A percentile compares a stretch with the other conserved stretches of the same genome.
Evolutionary conservation across 2,888 invertebrate genomes (phyloP).

Genomic region (Penaeus monodon): DNA sequence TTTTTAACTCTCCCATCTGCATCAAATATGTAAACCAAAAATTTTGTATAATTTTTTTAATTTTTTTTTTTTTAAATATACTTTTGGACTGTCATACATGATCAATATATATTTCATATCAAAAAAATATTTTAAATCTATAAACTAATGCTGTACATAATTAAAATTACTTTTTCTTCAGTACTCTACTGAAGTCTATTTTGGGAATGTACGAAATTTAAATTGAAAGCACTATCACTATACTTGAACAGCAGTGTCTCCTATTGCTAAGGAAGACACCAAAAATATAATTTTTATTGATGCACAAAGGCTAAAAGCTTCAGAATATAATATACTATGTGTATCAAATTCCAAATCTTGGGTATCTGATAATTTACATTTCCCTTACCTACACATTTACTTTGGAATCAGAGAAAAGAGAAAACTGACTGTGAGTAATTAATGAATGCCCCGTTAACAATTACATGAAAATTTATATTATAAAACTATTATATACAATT

Average conservation of each 20-base stretch:
- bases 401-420: slow-evolving; percentile 54
- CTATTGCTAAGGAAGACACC: too few relatives aligned
- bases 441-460: slow-evolving; percentile 51
- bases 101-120: slow-evolving; percentile 11
- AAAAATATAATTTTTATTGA: too few relatives aligned
- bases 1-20: slow-evolving; percentile 20
- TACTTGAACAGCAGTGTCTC: too few relatives aligned
- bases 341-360: too few relatives aligned
- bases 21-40: slow-evolving; percentile 33
- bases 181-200: too few relatives aligned
- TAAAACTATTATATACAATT: slow-evolving; percentile 11
- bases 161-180: too few relatives aligned
- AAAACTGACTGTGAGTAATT: slow-evolving; percentile 49
- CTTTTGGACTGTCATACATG: neutral
- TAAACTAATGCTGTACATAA: too few relatives aligned
- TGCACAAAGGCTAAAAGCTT: too few relatives aligned
- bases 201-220: too few relatives aligned
- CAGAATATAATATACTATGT: too few relatives aligned
- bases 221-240: too few relatives aligned
- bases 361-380: slow-evolving; percentile 11
- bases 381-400: slow-evolving; percentile 9
- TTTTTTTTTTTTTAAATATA: slow-evolving; percentile 20
- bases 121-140: slow-evolving; percentile 1
- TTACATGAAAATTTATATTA: slow-evolving; percentile 13
- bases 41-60: slow-evolving; percentile 13